Evolutionary conservation across 2,888 invertebrate genomes (phyloP).

Genomic region (Hanleya hanleyi): DNA sequence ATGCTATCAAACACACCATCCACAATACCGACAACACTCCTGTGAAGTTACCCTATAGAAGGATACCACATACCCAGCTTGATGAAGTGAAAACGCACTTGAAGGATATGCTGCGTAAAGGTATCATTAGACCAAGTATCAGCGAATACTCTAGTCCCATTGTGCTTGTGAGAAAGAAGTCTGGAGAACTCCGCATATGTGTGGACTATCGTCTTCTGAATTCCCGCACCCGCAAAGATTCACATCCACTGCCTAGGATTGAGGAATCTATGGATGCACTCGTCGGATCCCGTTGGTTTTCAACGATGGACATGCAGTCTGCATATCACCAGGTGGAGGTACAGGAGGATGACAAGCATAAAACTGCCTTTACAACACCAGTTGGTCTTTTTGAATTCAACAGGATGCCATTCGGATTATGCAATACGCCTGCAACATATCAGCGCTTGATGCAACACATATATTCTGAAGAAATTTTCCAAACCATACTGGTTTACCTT

Average conservation of each 20-base stretch:
- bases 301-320: constrained; percentile 23
- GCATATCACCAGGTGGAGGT: constrained; percentile 20
- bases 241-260: constrained; percentile 35
- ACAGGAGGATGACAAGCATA: constrained; percentile 11
- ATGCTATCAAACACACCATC: constrained; percentile 24
- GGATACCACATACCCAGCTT: constrained; percentile 28
- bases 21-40: constrained; percentile 14
- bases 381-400: constrained; percentile 18
- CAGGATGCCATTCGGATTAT: constrained; percentile 21
- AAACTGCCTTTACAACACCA: constrained; percentile 21
- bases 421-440: constrained; percentile 13
- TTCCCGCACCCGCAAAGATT: constrained; percentile 25
- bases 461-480: constrained; percentile 8
- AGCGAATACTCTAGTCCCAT: constrained; percentile 38
- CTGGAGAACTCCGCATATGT: constrained; percentile 26
- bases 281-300: constrained; percentile 18
- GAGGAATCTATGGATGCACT: constrained; percentile 35
- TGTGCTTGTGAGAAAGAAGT: constrained; percentile 38
- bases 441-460: constrained; percentile 14
- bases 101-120: constrained; percentile 23
- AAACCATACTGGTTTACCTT: constrained; percentile 12
- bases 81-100: constrained; percentile 34
- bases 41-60: constrained; percentile 26
- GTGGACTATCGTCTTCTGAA: constrained; percentile 40
- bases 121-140: constrained; percentile 31